Conservation (phyloP, 2,113 vertebrate genomes). For the Copsychus sechellarum region DNA sequence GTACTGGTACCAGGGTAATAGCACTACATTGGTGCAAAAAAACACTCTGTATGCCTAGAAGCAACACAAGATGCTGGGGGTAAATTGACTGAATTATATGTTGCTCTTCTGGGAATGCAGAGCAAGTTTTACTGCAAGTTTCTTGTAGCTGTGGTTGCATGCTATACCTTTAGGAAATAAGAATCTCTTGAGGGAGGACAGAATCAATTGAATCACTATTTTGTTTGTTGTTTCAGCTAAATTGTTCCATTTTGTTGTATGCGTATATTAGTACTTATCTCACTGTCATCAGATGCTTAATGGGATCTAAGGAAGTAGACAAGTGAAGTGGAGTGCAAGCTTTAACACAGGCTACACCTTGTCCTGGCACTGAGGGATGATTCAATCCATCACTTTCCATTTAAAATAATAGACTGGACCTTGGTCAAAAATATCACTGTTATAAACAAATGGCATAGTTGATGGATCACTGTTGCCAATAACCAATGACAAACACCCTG, state of each 20-base stretch:
- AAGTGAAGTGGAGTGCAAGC: not conserved
- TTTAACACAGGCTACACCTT: not conserved
- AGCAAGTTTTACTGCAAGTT: not conserved
- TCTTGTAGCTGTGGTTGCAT: not conserved
- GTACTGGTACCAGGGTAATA: not conserved
- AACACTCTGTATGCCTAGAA: accelerated
- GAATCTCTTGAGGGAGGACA: not conserved
- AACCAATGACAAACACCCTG: not conserved
- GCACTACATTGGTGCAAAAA: not conserved
- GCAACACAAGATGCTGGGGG: not conserved
- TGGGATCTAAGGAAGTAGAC: not conserved
- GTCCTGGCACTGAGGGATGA: not conserved
- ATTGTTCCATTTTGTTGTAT: not conserved
- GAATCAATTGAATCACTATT: not conserved
- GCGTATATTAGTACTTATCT: not conserved
- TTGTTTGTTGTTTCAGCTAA: not conserved
- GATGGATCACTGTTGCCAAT: not conserved
- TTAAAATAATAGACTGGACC: constrained; percentile 3
- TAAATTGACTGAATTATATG: not conserved
- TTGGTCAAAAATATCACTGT: not conserved
- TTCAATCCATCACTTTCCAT: not conserved
- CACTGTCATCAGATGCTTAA: not conserved
- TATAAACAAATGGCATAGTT: not conserved
- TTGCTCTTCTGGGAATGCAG: not conserved
- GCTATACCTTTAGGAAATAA: not conserved